Conservation (phyloP, 2,113 vertebrate species). For the Mormyrus iriodes region DNA sequence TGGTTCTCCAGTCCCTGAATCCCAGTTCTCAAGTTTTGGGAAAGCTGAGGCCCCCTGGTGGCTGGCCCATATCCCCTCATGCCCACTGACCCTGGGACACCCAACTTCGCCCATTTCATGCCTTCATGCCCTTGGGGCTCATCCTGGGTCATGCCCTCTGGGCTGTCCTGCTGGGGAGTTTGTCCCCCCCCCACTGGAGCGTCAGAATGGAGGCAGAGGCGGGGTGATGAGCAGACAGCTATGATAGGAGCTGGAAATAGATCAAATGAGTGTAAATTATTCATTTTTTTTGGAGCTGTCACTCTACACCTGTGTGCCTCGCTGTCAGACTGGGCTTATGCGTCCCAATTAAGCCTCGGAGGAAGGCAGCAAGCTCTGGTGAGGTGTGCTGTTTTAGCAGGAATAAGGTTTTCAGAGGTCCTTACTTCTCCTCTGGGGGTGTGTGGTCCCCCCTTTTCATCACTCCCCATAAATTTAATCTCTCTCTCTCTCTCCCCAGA, state of each 20-base stretch:
- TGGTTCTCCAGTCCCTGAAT: neutral
- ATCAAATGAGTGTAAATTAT: constrained; percentile 24
- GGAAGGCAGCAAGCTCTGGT: neutral
- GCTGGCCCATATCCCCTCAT: neutral
- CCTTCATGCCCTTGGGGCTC: neutral
- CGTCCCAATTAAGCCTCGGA: constrained; percentile 5
- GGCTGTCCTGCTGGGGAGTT: neutral
- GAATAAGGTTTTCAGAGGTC: neutral
- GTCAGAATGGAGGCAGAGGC: neutral
- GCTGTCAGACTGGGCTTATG: neutral
- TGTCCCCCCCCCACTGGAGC: neutral
- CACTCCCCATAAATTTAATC: neutral
- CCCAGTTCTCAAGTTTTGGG: neutral
- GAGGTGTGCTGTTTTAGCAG: neutral
- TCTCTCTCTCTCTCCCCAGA: constrained; percentile 54
- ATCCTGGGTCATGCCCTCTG: neutral
- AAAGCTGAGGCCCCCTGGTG: neutral
- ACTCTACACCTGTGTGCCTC: neutral
- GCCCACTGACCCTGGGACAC: neutral
- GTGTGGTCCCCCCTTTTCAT: neutral
- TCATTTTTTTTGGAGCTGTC: neutral
- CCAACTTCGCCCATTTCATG: neutral
- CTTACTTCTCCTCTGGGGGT: neutral
- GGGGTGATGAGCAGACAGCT: neutral
- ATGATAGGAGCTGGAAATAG: constrained; percentile 16